phyloP scores from a whole-genome alignment of 2,113 vertebrate genomes.

The Geococcyx californianus region DNA sequence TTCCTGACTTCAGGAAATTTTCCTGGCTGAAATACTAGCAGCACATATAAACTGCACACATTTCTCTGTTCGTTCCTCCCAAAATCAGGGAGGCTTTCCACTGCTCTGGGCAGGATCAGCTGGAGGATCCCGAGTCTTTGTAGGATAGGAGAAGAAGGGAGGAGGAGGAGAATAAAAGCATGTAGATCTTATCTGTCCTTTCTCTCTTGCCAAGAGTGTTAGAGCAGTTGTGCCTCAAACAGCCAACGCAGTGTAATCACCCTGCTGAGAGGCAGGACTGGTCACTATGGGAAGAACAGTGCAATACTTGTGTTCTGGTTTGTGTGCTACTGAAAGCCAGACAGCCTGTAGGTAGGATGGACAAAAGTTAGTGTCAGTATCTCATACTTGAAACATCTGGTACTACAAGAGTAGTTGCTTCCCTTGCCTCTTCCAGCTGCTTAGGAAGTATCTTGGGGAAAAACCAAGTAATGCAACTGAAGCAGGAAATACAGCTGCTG shows the following conservation, averaged over 20 bases:
- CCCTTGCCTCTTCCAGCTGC: fast-evolving
- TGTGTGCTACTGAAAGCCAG: background rate
- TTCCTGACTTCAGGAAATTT: background rate
- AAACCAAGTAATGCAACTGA: background rate
- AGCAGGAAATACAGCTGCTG: background rate
- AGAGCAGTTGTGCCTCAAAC: fast-evolving
- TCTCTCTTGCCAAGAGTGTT: background rate
- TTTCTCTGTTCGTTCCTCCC: background rate
- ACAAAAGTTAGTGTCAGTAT: background rate
- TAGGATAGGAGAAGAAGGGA: background rate
- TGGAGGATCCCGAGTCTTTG: background rate
- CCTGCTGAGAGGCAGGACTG: background rate
- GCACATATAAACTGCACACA: background rate
- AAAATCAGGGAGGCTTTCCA: fast-evolving
- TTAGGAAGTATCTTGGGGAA: background rate
- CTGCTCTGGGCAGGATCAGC: background rate
- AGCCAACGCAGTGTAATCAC: background rate
- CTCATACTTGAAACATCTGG: background rate
- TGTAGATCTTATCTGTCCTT: background rate
- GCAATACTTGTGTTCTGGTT: fast-evolving
- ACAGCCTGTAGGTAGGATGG: background rate
- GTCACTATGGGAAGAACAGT: fast-evolving
- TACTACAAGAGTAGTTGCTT: background rate
- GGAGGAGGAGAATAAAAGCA: background rate
- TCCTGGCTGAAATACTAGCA: background rate